Conservation (phyloP, 1,140 invertebrate species). For the Papilio glaucus region DNA sequence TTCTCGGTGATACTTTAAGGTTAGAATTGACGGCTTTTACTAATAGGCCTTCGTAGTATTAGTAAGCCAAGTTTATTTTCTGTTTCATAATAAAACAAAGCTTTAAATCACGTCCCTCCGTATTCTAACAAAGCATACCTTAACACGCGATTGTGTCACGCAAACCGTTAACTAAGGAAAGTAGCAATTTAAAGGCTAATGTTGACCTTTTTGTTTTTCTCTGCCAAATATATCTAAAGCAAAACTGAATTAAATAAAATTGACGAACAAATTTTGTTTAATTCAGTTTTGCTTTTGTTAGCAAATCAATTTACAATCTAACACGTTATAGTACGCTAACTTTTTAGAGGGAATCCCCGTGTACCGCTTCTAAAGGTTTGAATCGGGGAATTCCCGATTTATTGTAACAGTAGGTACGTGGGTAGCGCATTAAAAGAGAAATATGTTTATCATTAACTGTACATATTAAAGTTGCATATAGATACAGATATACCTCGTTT, state of each 20-base stretch:
- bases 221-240: no score
- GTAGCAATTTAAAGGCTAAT: not conserved
- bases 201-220: not conserved
- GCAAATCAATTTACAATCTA: not conserved
- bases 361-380: not conserved
- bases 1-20: not conserved
- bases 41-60: not conserved
- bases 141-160: not conserved
- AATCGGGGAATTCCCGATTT: not conserved
- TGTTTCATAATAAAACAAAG: not conserved
- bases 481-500: no score
- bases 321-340: not conserved
- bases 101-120: not conserved
- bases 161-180: constrained; percentile 2
- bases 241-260: no score
- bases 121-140: not conserved
- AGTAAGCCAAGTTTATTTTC: no score
- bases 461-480: not conserved
- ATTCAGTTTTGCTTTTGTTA: not conserved
- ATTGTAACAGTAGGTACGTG: not conserved
- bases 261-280: no score
- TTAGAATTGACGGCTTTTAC: not conserved
- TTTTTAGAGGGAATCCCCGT: not conserved
- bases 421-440: not conserved
- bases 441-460: not conserved